A percentile compares a stretch with the other conserved stretches of the same genome.
These are phyloP conservation scores for Odontamblyopus lacepedii DNA, from an alignment of 2,797 vertebrate species.

Conservation along the genomic window DNA sequence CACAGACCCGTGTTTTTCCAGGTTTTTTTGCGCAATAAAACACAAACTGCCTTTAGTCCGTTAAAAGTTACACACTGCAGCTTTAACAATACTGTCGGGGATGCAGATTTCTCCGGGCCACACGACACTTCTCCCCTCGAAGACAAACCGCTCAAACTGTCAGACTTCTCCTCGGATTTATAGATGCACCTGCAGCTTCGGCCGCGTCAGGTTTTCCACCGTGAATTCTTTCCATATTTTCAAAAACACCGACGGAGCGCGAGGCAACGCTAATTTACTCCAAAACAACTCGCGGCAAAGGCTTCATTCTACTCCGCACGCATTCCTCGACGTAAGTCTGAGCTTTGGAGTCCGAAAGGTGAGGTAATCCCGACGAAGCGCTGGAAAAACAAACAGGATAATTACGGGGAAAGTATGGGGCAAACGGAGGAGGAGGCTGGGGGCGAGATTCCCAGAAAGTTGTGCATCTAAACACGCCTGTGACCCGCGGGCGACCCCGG, in stretches of 20 bases:
- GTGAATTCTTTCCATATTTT: constrained; percentile 60
- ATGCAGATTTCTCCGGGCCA: background rate
- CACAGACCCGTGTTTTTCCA: too few relatives aligned
- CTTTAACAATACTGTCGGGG: too few relatives aligned
- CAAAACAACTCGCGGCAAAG: constrained; percentile 34
- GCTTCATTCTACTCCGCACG: background rate
- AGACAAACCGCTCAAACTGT: constrained; percentile 21
- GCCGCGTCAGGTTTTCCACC: constrained; percentile 55
- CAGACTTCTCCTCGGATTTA: constrained; percentile 4
- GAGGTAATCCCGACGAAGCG: constrained; percentile 26
- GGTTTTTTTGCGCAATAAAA: too few relatives aligned
- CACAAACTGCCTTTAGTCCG: too few relatives aligned
- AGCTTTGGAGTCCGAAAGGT: constrained; percentile 25
- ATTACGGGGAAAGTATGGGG: constrained; percentile 20
- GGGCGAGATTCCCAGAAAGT: constrained; percentile 55
- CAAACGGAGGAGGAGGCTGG: background rate
- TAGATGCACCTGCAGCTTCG: constrained; percentile 4
- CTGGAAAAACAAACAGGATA: constrained; percentile 57
- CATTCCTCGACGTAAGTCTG: constrained; percentile 7
- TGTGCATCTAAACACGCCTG: constrained; percentile 46
- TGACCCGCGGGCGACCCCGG: background rate
- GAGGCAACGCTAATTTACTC: constrained; percentile 37
- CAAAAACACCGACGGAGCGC: constrained; percentile 45
- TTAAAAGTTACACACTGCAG: too few relatives aligned
- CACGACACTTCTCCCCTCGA: background rate